These are phyloP conservation scores for Onychomys torridus DNA, from an alignment of 2,797 vertebrate genomes.

Conservation along the genomic window DNA sequence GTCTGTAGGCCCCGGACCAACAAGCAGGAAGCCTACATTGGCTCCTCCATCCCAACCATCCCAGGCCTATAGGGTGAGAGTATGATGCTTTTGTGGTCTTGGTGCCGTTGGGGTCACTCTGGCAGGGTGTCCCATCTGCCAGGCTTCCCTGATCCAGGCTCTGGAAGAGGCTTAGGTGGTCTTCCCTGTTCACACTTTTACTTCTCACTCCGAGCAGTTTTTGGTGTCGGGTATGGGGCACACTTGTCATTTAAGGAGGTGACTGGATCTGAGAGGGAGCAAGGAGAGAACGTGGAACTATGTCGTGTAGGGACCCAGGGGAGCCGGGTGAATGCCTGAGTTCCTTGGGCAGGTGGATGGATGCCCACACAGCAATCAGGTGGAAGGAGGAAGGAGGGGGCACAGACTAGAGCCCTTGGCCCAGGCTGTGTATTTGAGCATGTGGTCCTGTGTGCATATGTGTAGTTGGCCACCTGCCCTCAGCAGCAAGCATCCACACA, in stretches of 20 bases:
- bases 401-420: background rate
- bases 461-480: background rate
- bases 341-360: background rate
- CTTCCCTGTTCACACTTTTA: background rate
- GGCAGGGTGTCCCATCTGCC: background rate
- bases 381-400: background rate
- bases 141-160: background rate
- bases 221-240: background rate
- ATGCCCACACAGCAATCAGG: background rate
- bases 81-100: background rate
- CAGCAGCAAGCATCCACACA: background rate
- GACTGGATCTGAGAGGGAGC: background rate
- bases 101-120: rapidly evolving
- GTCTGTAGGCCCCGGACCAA: background rate
- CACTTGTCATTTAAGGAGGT: background rate
- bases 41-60: background rate
- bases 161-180: too few species aligned
- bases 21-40: background rate
- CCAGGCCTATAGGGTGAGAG: rapidly evolving
- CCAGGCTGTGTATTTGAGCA: background rate
- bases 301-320: background rate
- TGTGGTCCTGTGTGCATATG: background rate
- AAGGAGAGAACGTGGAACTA: background rate
- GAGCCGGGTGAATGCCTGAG: background rate
- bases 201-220: background rate